phyloP scores from a whole-genome alignment of 2,797 vertebrate species.

The Scleropages formosus region DNA sequence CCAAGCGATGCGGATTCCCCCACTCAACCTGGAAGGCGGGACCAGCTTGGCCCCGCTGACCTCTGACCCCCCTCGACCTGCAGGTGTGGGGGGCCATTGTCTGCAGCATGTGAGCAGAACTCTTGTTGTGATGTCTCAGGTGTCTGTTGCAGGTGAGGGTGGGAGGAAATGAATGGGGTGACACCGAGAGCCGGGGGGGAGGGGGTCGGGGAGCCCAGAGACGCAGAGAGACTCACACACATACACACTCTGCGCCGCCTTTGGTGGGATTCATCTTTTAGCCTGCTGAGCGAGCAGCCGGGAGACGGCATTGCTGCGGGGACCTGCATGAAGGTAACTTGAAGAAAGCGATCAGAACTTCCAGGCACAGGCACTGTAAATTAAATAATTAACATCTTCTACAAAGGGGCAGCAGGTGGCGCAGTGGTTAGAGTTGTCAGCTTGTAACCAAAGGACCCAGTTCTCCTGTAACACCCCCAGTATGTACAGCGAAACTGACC shows the following conservation, averaged over 20 bases:
- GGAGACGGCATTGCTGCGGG: not conserved
- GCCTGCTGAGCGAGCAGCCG: not conserved
- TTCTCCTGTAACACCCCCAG: no score
- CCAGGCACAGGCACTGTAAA: no score
- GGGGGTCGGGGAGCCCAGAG: constrained; percentile 35
- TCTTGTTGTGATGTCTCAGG: constrained; percentile 76
- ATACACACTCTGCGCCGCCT: not conserved
- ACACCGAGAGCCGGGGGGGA: constrained; percentile 48
- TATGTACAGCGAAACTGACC: no score
- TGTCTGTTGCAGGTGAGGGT: constrained; percentile 73
- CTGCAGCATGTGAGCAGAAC: constrained; percentile 70
- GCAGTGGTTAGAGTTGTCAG: no score
- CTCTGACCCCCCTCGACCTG: constrained; percentile 78
- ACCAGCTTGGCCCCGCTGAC: constrained; percentile 61
- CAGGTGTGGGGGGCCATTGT: constrained; percentile 88
- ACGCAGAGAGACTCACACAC: constrained; percentile 34
- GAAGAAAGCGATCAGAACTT: not conserved
- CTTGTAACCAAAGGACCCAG: no score
- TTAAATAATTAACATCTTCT: no score
- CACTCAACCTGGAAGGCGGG: constrained; percentile 60
- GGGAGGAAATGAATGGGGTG: constrained; percentile 62
- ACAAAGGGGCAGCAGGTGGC: no score
- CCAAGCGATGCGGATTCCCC: constrained; percentile 47
- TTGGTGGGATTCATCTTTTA: not conserved
- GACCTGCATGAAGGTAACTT: not conserved